phyloP scores from a whole-genome alignment of 2,888 invertebrate species.

The Ornithoptera alexandrae region DNA sequence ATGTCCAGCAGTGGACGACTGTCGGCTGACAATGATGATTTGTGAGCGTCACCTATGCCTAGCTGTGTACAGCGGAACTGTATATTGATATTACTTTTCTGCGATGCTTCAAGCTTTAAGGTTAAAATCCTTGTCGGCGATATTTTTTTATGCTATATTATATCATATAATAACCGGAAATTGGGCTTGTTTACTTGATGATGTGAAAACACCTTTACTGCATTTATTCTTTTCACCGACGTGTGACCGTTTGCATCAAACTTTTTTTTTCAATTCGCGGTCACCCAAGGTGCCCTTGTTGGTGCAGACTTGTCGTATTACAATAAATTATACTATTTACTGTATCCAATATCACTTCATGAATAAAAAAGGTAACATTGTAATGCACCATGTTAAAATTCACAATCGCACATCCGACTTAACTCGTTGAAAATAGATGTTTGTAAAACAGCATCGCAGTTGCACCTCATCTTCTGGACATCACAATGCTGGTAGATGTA shows the following conservation, averaged over 20 bases:
- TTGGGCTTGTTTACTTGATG: background rate
- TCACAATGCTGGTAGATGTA: no score
- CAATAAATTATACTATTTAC: conserved; percentile 11
- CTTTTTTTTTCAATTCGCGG: conserved; percentile 38
- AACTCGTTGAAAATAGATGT: background rate
- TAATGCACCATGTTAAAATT: background rate
- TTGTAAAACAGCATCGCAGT: background rate
- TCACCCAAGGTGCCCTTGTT: conserved; percentile 21
- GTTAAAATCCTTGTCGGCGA: no score
- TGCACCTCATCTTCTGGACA: no score
- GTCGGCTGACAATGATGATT: no score
- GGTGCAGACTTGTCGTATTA: conserved; percentile 10
- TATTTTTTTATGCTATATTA: background rate
- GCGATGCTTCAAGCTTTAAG: no score
- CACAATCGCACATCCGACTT: background rate
- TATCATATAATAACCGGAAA: no score
- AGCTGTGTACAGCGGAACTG: no score
- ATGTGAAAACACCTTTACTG: background rate
- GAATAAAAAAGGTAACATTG: background rate
- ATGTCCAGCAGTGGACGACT: no score
- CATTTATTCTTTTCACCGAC: background rate
- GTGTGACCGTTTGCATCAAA: conserved; percentile 38
- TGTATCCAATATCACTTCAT: conserved; percentile 3
- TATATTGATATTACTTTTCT: no score
- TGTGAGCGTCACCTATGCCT: no score